phyloP scores from a whole-genome alignment of 2,888 invertebrate species.

The Leptura quadrifasciata region DNA sequence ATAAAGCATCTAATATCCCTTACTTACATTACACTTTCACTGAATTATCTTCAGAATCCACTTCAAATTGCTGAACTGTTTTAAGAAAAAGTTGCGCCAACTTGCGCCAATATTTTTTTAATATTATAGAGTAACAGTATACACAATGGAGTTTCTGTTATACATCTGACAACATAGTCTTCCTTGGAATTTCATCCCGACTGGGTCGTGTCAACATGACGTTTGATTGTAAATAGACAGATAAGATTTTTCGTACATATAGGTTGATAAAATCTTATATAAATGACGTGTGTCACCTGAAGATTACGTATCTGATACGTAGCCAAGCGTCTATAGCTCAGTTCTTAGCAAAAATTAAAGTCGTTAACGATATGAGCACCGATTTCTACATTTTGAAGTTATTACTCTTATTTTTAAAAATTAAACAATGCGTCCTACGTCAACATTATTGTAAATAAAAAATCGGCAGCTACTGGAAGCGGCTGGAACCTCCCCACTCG shows the following conservation, averaged over 20 bases:
- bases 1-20: neutral
- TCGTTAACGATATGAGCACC: too few relatives aligned
- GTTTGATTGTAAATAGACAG: constrained; percentile 15
- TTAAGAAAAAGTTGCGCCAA: neutral
- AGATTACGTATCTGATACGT: too few relatives aligned
- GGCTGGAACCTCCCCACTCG: too few relatives aligned
- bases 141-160: neutral
- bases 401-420: too few relatives aligned
- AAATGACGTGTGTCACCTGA: neutral
- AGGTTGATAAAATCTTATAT: constrained; percentile 24
- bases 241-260: constrained; percentile 19
- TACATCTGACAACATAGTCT: neutral
- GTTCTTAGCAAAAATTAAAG: too few relatives aligned
- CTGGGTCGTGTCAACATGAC: constrained; percentile 25
- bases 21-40: neutral
- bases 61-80: neutral
- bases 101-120: too few relatives aligned
- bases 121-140: neutral
- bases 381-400: too few relatives aligned
- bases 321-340: too few relatives aligned
- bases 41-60: neutral
- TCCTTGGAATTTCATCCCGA: constrained; percentile 32
- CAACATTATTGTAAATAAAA: too few relatives aligned
- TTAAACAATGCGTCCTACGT: too few relatives aligned
- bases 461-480: too few relatives aligned